Evolutionary conservation across 2,113 vertebrate species (phyloP), one percentile per base, ranked within the genome.

Genomic region (Xiphias gladius): DNA sequence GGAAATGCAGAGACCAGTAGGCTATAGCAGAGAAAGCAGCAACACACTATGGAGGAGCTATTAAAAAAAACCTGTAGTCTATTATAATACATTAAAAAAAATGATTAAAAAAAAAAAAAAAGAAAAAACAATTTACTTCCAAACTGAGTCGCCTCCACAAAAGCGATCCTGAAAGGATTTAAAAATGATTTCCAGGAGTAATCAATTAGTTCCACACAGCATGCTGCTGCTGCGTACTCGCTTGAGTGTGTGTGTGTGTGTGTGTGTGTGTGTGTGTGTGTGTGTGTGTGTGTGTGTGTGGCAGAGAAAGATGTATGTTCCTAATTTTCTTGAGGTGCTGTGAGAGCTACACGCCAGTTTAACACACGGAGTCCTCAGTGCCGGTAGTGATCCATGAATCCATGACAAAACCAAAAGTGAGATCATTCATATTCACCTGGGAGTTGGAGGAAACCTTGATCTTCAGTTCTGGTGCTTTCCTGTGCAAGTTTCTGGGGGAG

Each of bases 161-260:
- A 86, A 80, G 79, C 41, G 76, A 85, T 76, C 80, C 72, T 24
- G 72, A 68, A 76, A 82, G 79, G 81, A 80, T 91, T 92, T 88
- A 37, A 39, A 46, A 66, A 76, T 63, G 73, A 91, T 92, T 87
- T 90, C 73, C 82, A 79, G 77, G 70, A 67, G 73, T 79, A 80
- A 84, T 86, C 83, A 73, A 83, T 89, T 88, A 83, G 80, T 89
- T 89, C 76, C 76, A 90, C 79, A 68, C 82, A 81, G 81, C 80
- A 39, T 90, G 82, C 55, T 85, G 73, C 79, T 66, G 73, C 73
- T 66, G 58, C 67, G 48, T 57, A 50, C 2, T 16, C 11, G 20
- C 41, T 48, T 55, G 7, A 19, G 41, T 57, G 6, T 39, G 55
- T 59, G 65, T 58, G 17, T 46, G 41, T 52, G 12, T 30, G 48